Evolutionary conservation across 2,888 invertebrate genomes (phyloP).

Genomic region (Ophraella communa): DNA sequence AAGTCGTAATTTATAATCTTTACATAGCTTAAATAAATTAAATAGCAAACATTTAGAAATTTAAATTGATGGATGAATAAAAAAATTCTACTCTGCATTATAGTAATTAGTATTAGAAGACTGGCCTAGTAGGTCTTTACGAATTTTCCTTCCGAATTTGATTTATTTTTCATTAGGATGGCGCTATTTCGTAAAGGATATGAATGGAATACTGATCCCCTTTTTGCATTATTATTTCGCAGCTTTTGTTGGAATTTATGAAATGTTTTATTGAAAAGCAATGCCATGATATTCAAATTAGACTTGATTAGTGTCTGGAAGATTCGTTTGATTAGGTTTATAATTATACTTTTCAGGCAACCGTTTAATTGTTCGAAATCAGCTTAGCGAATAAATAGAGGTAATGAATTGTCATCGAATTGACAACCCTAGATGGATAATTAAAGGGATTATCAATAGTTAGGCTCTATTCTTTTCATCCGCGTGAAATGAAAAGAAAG

Average conservation of each 20-base stretch:
- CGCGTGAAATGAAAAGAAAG: neutral
- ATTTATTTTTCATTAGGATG: conserved; percentile 32
- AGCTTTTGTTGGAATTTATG: conserved; percentile 26
- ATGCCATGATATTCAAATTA: conserved; percentile 22
- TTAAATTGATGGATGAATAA: no score
- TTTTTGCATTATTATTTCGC: conserved; percentile 19
- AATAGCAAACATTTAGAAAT: no score
- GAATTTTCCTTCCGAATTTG: conserved; percentile 26
- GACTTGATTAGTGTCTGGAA: conserved; percentile 18
- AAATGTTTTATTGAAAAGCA: conserved; percentile 24
- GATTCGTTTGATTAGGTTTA: conserved; percentile 6
- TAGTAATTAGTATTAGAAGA: neutral
- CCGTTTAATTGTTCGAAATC: conserved; percentile 1
- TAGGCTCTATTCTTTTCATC: neutral
- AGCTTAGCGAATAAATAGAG: neutral
- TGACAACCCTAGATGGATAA: neutral
- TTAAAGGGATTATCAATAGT: neutral
- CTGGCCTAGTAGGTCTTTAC: conserved; percentile 16
- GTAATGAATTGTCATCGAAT: neutral
- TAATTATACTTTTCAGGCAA: conserved; percentile 8
- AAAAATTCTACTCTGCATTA: neutral
- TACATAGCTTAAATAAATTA: no score
- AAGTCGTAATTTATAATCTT: no score
- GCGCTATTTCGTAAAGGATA: conserved; percentile 5
- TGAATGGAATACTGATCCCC: conserved; percentile 21